A percentile compares a stretch with the other conserved stretches of the same genome.
phyloP scores from a whole-genome alignment of 2,888 invertebrate species.

The Oscheius myriophilus region DNA sequence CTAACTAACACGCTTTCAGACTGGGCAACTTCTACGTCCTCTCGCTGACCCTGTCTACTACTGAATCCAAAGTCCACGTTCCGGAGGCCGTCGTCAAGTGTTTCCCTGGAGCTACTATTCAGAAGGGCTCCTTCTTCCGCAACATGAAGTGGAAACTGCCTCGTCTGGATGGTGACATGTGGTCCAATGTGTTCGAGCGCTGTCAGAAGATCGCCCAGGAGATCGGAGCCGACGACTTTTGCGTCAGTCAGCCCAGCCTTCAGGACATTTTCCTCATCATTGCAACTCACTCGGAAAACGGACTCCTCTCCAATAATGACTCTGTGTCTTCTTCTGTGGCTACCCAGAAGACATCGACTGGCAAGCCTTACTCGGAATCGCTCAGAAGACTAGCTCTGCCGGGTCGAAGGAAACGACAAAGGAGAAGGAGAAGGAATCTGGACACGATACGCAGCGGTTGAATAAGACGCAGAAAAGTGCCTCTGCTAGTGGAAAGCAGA shows the following conservation, averaged over 20 bases:
- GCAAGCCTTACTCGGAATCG: too few relatives aligned
- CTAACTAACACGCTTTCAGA: conserved; percentile 30
- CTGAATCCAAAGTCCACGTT: conserved; percentile 21
- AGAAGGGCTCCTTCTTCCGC: conserved; percentile 35
- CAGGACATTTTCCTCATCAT: conserved; percentile 20
- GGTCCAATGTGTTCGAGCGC: conserved; percentile 3
- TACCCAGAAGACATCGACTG: too few relatives aligned
- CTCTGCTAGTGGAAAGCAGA: too few relatives aligned
- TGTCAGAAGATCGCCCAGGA: not conserved
- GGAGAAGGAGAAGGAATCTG: too few relatives aligned
- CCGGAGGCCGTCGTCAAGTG: conserved; percentile 4
- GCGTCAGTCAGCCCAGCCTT: conserved; percentile 9
- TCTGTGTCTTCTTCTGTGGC: too few relatives aligned
- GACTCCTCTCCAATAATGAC: too few relatives aligned
- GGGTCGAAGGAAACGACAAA: too few relatives aligned
- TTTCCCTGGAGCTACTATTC: conserved; percentile 34
- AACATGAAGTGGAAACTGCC: conserved; percentile 41
- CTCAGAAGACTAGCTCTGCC: too few relatives aligned
- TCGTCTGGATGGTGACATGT: not conserved
- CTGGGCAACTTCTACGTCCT: conserved; percentile 61
- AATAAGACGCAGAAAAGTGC: too few relatives aligned
- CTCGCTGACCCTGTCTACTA: conserved; percentile 37
- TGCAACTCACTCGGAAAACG: not conserved
- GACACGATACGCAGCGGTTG: too few relatives aligned
- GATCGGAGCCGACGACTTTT: conserved; percentile 7